phyloP scores from a whole-genome alignment of 2,888 invertebrate species.

The Brassicogethes aeneus region DNA sequence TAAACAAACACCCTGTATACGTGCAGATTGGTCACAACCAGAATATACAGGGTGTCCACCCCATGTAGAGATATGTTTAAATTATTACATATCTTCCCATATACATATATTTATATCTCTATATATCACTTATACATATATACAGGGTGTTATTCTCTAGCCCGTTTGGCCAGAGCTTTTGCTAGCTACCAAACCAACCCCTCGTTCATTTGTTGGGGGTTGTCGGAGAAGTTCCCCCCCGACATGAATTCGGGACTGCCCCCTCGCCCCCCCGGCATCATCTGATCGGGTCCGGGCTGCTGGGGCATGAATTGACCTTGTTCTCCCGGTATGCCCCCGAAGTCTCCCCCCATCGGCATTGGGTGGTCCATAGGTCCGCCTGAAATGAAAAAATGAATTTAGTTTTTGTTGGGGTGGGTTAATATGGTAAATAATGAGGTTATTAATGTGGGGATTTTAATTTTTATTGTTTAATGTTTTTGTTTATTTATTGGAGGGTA shows the following conservation, averaged over 20 bases:
- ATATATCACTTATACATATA: too few species aligned
- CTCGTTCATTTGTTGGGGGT: constrained; percentile 64
- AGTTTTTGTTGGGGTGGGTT: not conserved
- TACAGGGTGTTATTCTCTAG: constrained; percentile 40
- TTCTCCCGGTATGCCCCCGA: constrained; percentile 62
- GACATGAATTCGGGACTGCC: constrained; percentile 68
- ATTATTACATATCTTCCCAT: too few species aligned
- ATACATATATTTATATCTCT: too few species aligned
- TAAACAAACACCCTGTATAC: too few species aligned
- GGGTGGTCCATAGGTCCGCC: constrained; percentile 66
- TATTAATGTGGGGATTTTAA: not conserved
- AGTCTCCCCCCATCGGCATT: constrained; percentile 67
- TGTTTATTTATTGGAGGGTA: too few species aligned
- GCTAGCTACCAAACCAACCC: constrained; percentile 64
- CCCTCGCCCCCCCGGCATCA: constrained; percentile 51
- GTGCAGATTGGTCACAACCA: too few species aligned
- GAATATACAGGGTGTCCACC: too few species aligned
- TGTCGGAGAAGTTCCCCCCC: constrained; percentile 54
- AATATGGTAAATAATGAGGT: constrained; percentile 1
- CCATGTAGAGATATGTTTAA: too few species aligned
- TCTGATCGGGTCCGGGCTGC: constrained; percentile 51
- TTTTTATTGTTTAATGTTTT: too few species aligned
- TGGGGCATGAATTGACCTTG: constrained; percentile 51
- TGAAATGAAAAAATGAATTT: constrained; percentile 29
- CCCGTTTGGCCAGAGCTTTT: constrained; percentile 41